These are phyloP conservation scores for Panulirus ornatus DNA, from an alignment of 1,140 invertebrate species.

Conservation along the genomic window DNA sequence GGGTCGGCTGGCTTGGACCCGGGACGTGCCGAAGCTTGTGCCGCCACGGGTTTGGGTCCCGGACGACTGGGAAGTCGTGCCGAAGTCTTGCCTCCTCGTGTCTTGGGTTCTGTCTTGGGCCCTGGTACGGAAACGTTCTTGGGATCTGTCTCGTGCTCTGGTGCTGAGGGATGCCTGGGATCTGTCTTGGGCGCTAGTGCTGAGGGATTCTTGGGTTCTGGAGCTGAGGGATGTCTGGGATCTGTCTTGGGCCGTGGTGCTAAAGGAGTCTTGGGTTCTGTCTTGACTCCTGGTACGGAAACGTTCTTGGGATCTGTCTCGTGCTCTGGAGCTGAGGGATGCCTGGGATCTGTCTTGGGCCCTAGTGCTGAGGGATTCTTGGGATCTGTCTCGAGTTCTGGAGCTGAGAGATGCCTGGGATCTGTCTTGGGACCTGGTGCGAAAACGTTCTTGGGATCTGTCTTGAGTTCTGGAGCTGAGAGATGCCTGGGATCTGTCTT, in stretches of 20 bases:
- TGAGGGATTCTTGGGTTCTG: neutral
- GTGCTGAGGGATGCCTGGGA: constrained; percentile 62
- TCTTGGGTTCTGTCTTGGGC: neutral
- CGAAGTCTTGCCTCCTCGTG: no score
- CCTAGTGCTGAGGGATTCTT: no score
- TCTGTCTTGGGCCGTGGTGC: neutral
- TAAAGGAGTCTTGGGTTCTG: no score
- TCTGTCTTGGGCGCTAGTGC: neutral
- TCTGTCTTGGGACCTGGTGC: no score
- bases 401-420: no score
- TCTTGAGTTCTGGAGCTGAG: no score
- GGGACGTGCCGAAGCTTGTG: neutral
- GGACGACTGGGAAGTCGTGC: neutral
- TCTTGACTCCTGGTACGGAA: no score
- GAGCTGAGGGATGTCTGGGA: neutral
- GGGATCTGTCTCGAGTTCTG: neutral
- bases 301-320: no score
- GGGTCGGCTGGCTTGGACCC: neutral
- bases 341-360: no score
- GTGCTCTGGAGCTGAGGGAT: no score
- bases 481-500: no score
- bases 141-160: constrained; percentile 74
- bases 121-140: constrained; percentile 10
- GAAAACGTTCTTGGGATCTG: no score
- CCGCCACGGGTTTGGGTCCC: neutral